Evolutionary conservation across 2,888 invertebrate species (phyloP), one percentile per base, ranked within the genome.

Genomic region (Galerucella calmariensis): DNA sequence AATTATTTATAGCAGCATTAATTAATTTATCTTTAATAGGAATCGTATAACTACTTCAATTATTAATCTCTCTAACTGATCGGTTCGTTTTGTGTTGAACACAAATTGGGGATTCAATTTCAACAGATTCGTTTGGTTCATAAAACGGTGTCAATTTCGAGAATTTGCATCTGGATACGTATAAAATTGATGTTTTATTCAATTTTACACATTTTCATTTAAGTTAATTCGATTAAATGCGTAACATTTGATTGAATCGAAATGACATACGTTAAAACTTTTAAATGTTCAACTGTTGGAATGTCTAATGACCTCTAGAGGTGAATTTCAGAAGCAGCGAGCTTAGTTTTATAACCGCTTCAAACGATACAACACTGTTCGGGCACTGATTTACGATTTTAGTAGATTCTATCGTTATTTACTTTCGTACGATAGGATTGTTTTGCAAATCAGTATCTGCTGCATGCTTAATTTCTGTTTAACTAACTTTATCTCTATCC

Each of bases 11-110:
- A 24, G 59, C 24, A 53, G 59, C 67, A 12, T 69, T 75, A 75
- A 75, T 69, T 72, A 61, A 75, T 75, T 61, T 59, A 72, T 72
- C 68, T 72, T 68, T 69, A 72, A 72, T 72, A 48, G 69, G 61
- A 66, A 59, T 46, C 59, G 62, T 69, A 69, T 56, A 35, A 69
- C 62, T 66, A 73, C 69, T 72, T 69, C 75, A 67, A 72, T 75
- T 69, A 75, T 69, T 56, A 61, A 72, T 72, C 59, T 65, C 72
- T 51, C 8, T 8, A 8, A 41, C n/a, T n/a, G 8, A 51, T 51
- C 51, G 51, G 51, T 51, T 51, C n/a, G n/a, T 51, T n/a, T 41
- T 41, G 35, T 41, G 35, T n/a, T 35, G 69, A 58, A 46, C 68
- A n/a, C 24, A 51, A 48, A 66, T 27, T 14, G n/a, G 66, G 66